Base-by-base conservation (phyloP, 2,888 invertebrate species). In the Electrophaes corylata region DNA sequence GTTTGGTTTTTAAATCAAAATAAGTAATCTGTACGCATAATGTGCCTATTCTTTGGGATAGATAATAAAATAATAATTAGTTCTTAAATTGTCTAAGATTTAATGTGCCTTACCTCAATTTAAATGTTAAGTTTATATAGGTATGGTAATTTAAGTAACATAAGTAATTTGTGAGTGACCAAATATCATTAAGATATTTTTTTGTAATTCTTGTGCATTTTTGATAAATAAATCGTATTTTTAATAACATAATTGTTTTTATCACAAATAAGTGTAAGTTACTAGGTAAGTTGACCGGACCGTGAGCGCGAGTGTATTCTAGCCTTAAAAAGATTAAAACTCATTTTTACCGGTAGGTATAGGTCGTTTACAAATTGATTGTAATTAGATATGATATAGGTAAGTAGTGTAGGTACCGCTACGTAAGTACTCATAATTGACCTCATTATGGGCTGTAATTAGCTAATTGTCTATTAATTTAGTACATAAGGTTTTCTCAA, bases 161-260 rank as follows among this genome's bases (percentile, higher is more conserved):
- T 40, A 51, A 20, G 23, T 40, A 16, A 46, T 45, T 50, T 40
- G 49, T 51, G 29, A 31, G 44, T 48, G 55, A 60, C 60, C 23
- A 51, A 47, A 47, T 51, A 47, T 60, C 49, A 41, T 16, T 26
- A 55, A 40, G 50, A 44, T 64, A 60, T 56, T 50, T 54, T 61
- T 49, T 26, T 54, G 44, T 64, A 45, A 33, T 51, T 40, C 49
- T 14, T 61, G 23, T 20, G 44, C 58, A 37, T 54, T 40, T 63
- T 61, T 60, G 50, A 40, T 46, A 29, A 66, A 55, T 62, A 62
- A 62, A 62, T 58, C 61, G 26, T 54, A 52, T 48, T 57, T 61
- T 55, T 18, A 12, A 47, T 43, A 46, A 5, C 26, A 6, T 19
- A n/a, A 29, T 10, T 50, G 19, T 50, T 29, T 50, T 43, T 47